Conservation (phyloP, 2,113 vertebrate genomes). For the Donacobius atricapilla region DNA sequence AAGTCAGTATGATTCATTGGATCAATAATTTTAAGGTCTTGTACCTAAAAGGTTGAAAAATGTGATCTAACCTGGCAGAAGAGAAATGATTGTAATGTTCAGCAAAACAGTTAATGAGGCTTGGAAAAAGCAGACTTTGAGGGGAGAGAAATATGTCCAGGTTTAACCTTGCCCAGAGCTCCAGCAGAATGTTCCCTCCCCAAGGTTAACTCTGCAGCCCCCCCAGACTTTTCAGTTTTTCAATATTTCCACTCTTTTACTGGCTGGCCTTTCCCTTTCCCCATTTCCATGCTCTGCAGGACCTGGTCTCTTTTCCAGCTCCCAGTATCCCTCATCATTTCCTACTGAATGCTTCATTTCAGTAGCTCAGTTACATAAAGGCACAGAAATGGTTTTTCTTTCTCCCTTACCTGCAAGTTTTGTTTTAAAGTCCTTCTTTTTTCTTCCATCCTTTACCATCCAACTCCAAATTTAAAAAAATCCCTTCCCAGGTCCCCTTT, state of each 20-base stretch:
- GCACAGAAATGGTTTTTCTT: neutral
- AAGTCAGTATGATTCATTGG: constrained; percentile 65
- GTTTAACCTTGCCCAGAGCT: neutral
- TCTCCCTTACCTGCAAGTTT: neutral
- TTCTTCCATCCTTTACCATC: neutral
- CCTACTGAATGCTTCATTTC: neutral
- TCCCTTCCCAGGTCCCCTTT: neutral
- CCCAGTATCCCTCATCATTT: neutral
- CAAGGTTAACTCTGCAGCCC: neutral
- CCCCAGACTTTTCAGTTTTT: neutral
- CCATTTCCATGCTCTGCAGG: neutral
- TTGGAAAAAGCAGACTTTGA: constrained; percentile 7
- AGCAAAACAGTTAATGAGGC: constrained; percentile 63
- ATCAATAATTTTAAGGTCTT: constrained; percentile 65
- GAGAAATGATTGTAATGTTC: constrained; percentile 61
- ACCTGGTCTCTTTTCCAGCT: neutral
- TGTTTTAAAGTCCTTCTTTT: neutral
- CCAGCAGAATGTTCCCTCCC: neutral
- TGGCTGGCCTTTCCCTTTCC: neutral
- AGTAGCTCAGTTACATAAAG: neutral
- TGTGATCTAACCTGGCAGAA: constrained; percentile 49
- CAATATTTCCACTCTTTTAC: neutral
- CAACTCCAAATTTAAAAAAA: neutral
- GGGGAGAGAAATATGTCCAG: neutral
- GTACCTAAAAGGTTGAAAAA: constrained; percentile 64